phyloP scores from a whole-genome alignment of 2,797 vertebrate species.

The Siniperca undulata region DNA sequence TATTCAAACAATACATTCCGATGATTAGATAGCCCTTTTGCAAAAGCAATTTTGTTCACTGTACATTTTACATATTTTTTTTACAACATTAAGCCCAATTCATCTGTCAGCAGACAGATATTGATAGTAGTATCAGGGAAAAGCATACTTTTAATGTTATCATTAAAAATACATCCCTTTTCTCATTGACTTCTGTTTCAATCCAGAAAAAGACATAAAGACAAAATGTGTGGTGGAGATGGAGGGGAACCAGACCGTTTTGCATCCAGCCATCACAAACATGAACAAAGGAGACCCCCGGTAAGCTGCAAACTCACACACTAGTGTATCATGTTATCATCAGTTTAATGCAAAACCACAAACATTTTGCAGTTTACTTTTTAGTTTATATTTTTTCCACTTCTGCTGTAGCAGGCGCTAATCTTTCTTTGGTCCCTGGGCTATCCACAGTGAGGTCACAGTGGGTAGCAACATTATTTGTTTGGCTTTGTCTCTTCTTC shows the following conservation, averaged over 20 bases:
- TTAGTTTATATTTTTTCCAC: not conserved
- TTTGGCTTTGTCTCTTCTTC: not conserved
- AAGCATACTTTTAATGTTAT: not conserved
- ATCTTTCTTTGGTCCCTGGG: not conserved
- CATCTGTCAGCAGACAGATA: not conserved
- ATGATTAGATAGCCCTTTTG: not conserved
- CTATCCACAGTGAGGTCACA: not conserved
- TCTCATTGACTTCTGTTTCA: constrained; percentile 9
- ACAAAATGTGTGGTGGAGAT: constrained; percentile 87
- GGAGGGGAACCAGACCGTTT: constrained; percentile 84
- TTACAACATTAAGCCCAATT: accelerated
- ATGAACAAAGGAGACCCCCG: constrained; percentile 83
- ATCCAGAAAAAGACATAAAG: constrained; percentile 83
- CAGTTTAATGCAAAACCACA: not conserved
- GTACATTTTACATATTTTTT: not conserved
- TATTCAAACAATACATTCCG: not conserved
- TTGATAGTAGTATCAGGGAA: not conserved
- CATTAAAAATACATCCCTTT: not conserved
- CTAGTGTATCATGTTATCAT: not conserved
- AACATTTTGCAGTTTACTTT: not conserved
- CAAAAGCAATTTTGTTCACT: not conserved
- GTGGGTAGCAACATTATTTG: not conserved
- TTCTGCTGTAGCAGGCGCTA: not conserved
- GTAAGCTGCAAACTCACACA: constrained; percentile 63
- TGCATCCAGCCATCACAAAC: constrained; percentile 77